phyloP scores from a whole-genome alignment of 2,888 invertebrate species.

The Caenorhabditis doughertyi region DNA sequence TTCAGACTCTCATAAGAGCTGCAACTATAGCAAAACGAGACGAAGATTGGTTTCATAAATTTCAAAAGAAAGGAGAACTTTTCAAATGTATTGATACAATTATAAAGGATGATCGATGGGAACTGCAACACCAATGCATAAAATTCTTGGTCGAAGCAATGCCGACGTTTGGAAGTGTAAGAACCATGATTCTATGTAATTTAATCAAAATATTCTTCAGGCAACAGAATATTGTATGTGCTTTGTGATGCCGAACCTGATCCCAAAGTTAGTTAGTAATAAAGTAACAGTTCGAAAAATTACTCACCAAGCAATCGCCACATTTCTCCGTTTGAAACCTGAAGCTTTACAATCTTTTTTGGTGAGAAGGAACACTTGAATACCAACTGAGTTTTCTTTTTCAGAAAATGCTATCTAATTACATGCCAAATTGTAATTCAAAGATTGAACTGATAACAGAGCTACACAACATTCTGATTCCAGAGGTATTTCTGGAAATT shows the following conservation, averaged over 20 bases:
- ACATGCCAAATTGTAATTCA: constrained; percentile 43
- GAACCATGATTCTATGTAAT: constrained; percentile 58
- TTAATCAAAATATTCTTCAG: constrained; percentile 65
- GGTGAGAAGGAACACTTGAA: too few species aligned
- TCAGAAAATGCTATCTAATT: constrained; percentile 79
- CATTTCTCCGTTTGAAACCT: constrained; percentile 81
- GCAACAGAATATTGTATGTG: constrained; percentile 83
- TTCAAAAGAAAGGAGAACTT: constrained; percentile 71
- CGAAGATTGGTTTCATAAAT: constrained; percentile 71
- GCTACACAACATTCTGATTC: constrained; percentile 84
- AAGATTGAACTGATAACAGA: constrained; percentile 82
- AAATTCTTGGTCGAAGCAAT: constrained; percentile 79
- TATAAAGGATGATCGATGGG: constrained; percentile 84
- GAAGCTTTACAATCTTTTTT: constrained; percentile 83
- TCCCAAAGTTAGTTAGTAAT: constrained; percentile 81
- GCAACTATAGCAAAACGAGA: constrained; percentile 67
- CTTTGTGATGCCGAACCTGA: constrained; percentile 83
- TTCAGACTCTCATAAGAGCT: constrained; percentile 73
- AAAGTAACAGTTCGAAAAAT: constrained; percentile 82
- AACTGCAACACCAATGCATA: constrained; percentile 84
- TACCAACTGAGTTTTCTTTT: constrained; percentile 72
- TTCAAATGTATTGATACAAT: constrained; percentile 83
- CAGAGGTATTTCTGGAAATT: constrained; percentile 81
- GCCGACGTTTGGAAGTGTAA: constrained; percentile 83
- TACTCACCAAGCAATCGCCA: constrained; percentile 84